Evolutionary conservation across 92 coral and sea anemone genomes (phyloP), one percentile per base, ranked within the genome.

Genomic region (Chrysogorgia sp.): DNA sequence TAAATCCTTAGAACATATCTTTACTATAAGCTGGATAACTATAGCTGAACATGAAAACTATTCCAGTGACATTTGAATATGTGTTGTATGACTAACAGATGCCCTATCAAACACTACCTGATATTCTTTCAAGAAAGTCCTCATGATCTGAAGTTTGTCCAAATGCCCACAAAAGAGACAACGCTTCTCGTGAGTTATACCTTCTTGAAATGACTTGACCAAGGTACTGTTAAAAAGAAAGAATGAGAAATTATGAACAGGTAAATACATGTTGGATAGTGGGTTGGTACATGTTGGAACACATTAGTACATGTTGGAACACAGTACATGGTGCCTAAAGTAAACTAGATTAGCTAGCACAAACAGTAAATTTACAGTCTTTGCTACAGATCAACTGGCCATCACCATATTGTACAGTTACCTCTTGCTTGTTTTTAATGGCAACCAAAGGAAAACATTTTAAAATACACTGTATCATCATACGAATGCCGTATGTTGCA

Each of bases 401-500:
- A 4, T 4, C 43, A 12, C 43, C 5, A 37, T 4, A 5, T 4
- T 5, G 12, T 37, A 12, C 14, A 7, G 17, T 22, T 55, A 72
- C 79, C 79, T 53, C 50, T 32, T 72, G 20, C 26, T 15, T 34
- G 34, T 19, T 53, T 37, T 53, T 72, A 22, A 72, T 34, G 0
- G 79, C 41, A 24, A 72, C 74, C 74, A 82, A 76, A 62, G 99
- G 96, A 28, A 60, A 79, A 21, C 78, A 83, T 63, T 74, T 83
- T 35, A 90, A 85, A 43, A 89, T 63, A 45, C 84, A 83, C 28
- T 96, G 99, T 24, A 96, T 64, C 94, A 96, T 89, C 3, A 90
- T 70, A 62, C 92, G 97, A 63, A 91, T 86, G 6, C 97, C 97
- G 79, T 92, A 92, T 5, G 88, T 90, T 66, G 97, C 88, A 43